Evolutionary conservation across 1,140 invertebrate genomes (phyloP), one percentile per base, ranked within the genome.

Genomic region (Meloidogyne hapla): DNA sequence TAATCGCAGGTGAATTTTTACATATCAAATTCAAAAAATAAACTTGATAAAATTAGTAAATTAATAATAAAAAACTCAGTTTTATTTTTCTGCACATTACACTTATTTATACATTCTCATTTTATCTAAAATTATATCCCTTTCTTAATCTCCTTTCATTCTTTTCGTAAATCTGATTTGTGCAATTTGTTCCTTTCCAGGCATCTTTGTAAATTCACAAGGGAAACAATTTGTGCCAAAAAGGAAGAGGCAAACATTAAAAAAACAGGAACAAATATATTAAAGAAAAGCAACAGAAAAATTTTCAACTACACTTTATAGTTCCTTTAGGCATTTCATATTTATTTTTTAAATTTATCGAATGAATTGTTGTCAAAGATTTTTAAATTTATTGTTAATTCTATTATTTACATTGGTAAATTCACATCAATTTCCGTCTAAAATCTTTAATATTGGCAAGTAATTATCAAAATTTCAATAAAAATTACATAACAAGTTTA

Each of bases 371-470:
- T n/a, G 6, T 33, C 33, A 33, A 33, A 33, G 9, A 56, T 6
- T 56, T n/a, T n/a, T n/a, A 56, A 6, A n/a, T 48, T 18, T 48
- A 48, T 18, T 1, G 18, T 1, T 56, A 56, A n/a, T 56, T 8
- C n/a, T 21, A 8, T 56, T 56, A 56, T 8, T 56, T 56, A 3
- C 48, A n/a, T 56, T 56, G 3, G n/a, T n/a, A n/a, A n/a, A n/a
- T n/a, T n/a, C 48, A 5, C 18, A 8, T 1, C 12, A 56, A n/a
- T n/a, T 1, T n/a, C n/a, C 48, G 4, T 4, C 18, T 56, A 56
- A n/a, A n/a, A 56, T 56, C 1, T 70, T 70, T 28, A 70, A 70
- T 70, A 70, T 70, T 10, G 69, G 69, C 38, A 42, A 21, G 38
- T 45, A 56, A 40, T 45, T 69, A 13, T 25, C n/a, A n/a, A n/a